Evolutionary conservation across 2,888 invertebrate species (phyloP).

Genomic region (Drosophila suboccidentalis): DNA sequence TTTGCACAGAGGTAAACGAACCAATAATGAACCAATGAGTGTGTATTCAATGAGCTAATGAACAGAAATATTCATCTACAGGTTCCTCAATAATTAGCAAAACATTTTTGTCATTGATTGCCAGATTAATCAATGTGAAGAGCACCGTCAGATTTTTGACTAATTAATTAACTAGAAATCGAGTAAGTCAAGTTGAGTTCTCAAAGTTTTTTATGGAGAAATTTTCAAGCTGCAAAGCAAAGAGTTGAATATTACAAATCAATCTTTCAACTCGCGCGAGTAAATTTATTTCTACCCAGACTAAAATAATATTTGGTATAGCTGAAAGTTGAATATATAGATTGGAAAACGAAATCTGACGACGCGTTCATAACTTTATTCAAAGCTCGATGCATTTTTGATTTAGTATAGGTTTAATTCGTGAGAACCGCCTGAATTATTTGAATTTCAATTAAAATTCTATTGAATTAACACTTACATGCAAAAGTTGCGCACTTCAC

Average conservation of each 20-base stretch:
- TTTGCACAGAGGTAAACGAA: constrained; percentile 63
- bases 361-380: background rate
- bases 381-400: background rate
- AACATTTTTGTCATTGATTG: constrained; percentile 6
- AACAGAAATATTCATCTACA: background rate
- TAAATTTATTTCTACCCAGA: too few species aligned
- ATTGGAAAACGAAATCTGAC: too few species aligned
- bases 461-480: constrained; percentile 41
- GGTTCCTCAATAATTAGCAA: constrained; percentile 9
- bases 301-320: too few species aligned
- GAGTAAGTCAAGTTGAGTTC: background rate
- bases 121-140: constrained; percentile 4
- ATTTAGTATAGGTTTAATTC: background rate
- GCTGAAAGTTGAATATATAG: too few species aligned
- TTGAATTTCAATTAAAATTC: constrained; percentile 6
- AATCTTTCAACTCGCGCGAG: too few species aligned
- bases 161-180: background rate
- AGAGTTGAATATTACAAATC: too few species aligned
- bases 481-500: constrained; percentile 14
- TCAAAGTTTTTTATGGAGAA: too few species aligned
- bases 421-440: background rate
- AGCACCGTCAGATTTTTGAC: background rate
- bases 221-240: too few species aligned
- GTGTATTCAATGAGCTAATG: constrained; percentile 3
- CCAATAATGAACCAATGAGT: constrained; percentile 51